Evolutionary conservation across 2,888 invertebrate genomes (phyloP).

Genomic region (Andrena trimmerana): DNA sequence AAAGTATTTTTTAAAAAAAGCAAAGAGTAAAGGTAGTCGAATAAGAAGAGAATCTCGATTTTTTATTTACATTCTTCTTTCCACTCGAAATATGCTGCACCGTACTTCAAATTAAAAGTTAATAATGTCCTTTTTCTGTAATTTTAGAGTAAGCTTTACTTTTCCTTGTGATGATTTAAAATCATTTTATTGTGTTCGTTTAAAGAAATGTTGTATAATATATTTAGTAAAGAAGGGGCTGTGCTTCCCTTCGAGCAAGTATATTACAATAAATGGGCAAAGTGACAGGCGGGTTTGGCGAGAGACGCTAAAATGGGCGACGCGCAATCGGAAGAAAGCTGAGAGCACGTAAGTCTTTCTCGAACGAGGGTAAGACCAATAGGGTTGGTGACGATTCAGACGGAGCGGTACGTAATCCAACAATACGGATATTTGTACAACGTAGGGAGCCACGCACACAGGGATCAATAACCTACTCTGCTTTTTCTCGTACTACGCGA

Average conservation of each 20-base stretch:
- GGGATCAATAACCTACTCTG: constrained; percentile 78
- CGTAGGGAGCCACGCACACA: constrained; percentile 63
- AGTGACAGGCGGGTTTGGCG: background rate
- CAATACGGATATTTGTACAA: constrained; percentile 79
- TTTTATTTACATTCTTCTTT: too few species aligned
- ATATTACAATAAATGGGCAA: background rate
- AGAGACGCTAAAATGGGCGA: background rate
- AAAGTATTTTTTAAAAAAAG: background rate
- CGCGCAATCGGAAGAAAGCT: constrained; percentile 4
- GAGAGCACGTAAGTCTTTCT: constrained; percentile 20
- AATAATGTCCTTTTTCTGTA: too few species aligned
- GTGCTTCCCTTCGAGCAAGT: too few species aligned
- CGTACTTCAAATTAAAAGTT: too few species aligned
- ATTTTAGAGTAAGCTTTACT: background rate
- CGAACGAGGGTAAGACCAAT: constrained; percentile 33
- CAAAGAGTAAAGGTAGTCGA: too few species aligned
- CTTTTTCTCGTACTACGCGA: constrained; percentile 21
- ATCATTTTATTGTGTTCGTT: too few species aligned
- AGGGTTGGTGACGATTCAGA: constrained; percentile 9
- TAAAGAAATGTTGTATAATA: too few species aligned
- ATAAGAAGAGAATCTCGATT: too few species aligned
- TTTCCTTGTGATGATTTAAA: background rate
- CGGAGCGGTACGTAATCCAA: constrained; percentile 47
- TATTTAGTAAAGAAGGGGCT: too few species aligned
- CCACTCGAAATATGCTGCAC: too few species aligned